Conservation (phyloP, 2,888 invertebrate genomes). For the Dendrolimus houi region DNA sequence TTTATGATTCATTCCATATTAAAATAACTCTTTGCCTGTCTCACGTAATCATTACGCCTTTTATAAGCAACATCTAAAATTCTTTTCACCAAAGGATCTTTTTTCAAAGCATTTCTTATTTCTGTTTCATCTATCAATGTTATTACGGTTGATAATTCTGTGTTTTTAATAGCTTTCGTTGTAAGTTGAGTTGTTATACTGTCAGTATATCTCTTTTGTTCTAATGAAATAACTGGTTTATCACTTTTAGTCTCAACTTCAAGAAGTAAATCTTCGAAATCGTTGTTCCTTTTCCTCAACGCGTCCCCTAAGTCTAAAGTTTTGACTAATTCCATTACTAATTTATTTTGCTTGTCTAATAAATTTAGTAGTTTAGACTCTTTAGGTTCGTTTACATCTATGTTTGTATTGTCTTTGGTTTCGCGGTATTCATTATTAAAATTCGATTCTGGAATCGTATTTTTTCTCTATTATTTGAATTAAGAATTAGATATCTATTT, state of each 20-base stretch:
- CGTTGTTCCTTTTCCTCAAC: constrained; percentile 4
- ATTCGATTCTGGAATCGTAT: too few species aligned
- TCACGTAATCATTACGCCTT: constrained; percentile 29
- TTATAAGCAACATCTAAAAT: constrained; percentile 36
- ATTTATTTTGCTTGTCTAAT: constrained; percentile 17
- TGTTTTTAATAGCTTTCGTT: constrained; percentile 1
- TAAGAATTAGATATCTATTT: too few species aligned
- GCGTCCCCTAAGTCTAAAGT: constrained; percentile 7
- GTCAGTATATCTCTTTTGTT: neutral
- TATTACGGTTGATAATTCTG: constrained; percentile 17
- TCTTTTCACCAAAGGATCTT: constrained; percentile 39
- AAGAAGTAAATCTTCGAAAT: constrained; percentile 18
- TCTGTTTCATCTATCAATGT: constrained; percentile 39
- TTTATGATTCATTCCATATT: constrained; percentile 1
- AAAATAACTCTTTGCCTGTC: constrained; percentile 11
- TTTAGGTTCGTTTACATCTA: neutral
- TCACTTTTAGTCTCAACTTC: constrained; percentile 6
- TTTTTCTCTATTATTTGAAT: too few species aligned
- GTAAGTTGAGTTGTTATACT: constrained; percentile 1
- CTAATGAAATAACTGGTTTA: neutral
- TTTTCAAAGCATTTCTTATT: constrained; percentile 29
- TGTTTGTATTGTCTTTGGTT: neutral
- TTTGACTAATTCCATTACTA: constrained; percentile 17
- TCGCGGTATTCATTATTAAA: too few species aligned
- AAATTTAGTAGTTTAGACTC: neutral